Evolutionary conservation across 2,888 invertebrate species (phyloP), one percentile per base, ranked within the genome.

Genomic region (Ophraella communa): DNA sequence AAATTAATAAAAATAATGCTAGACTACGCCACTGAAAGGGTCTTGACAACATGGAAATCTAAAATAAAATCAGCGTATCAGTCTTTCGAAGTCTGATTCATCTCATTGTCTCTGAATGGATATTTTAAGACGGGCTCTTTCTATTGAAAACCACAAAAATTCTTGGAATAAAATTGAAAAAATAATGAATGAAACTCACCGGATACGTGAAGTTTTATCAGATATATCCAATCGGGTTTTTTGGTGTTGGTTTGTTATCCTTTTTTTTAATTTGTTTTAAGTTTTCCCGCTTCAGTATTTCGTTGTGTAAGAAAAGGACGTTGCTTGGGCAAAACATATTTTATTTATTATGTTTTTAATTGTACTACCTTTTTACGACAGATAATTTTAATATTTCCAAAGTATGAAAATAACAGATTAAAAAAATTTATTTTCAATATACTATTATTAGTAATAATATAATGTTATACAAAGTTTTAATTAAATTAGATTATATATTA

Each of bases 51-150:
- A 59, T 47, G 51, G 59, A 57, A 54, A 64, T 27, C 30, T 49
- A 23, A 59, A 59, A 53, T 39, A n/a, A 39, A 39, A 39, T 39
- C 35, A 39, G 35, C 17, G 35, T 39, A 39, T 44, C 60, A 57
- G 35, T 56, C 21, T n/a, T n/a, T 45, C 55, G 27, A 20, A 17
- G 58, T 23, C 45, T 56, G 59, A 65, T 35, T 61, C 61, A 61
- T 56, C 49, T 61, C 53, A 61, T 65, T 65, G 60, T 65, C 35
- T 57, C 42, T 61, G 61, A 65, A 65, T 61, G 65, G 57, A 60
- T 49, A 61, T 45, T 57, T 52, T 11, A 35, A 23, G 61, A 61
- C 52, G 61, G 61, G 65, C 61, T 57, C 61, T 65, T 65, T 65
- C 65, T 20, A 47, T 20, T 42, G 65, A 65, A 65, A 65, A 57